Evolutionary conservation across 2,113 vertebrate genomes (phyloP).

Genomic region (Sorex araneus): DNA sequence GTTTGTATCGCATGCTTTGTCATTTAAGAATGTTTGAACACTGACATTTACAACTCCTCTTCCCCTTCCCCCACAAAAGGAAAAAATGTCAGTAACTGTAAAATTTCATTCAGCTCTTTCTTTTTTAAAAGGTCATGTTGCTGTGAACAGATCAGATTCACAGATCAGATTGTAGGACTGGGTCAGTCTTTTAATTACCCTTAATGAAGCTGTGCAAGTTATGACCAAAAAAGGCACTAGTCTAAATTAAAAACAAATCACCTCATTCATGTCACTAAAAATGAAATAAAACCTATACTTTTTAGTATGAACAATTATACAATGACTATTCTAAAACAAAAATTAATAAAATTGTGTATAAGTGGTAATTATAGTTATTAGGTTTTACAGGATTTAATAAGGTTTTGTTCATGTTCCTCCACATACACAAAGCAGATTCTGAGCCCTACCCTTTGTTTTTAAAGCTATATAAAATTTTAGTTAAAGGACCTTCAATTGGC

Average conservation of each 20-base stretch:
- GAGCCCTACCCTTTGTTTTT: background rate
- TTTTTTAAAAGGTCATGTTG: background rate
- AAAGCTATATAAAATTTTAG: background rate
- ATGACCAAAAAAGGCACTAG: background rate
- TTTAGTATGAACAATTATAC: constrained; percentile 29
- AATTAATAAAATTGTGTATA: background rate
- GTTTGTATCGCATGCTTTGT: background rate
- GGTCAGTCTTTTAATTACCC: background rate
- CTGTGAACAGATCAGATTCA: constrained; percentile 8
- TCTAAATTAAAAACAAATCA: background rate
- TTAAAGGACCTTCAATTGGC: background rate
- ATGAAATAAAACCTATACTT: constrained; percentile 21
- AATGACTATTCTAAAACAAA: background rate
- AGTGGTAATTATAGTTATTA: background rate
- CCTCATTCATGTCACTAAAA: background rate
- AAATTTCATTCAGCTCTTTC: constrained; percentile 31
- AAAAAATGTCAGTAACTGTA: background rate
- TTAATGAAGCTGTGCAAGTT: background rate
- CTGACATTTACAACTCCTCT: background rate
- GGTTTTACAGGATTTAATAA: background rate
- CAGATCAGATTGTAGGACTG: background rate
- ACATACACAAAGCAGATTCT: background rate
- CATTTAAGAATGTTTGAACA: constrained; percentile 20
- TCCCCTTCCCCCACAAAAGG: too few species aligned
- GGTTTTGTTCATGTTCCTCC: background rate